phyloP scores from a whole-genome alignment of 1,140 invertebrate genomes.

The Pogonognathellus flavescens region DNA sequence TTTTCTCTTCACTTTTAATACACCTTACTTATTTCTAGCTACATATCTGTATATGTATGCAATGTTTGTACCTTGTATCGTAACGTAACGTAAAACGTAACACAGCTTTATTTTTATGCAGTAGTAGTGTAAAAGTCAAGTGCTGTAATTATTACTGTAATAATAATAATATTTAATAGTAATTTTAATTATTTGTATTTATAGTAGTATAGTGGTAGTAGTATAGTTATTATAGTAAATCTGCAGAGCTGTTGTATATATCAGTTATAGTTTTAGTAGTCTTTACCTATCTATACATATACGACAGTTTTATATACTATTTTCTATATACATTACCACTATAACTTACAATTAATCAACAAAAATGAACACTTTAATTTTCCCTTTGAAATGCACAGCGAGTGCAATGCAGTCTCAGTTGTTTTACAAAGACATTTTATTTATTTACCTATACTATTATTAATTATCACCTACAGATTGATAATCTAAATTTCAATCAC shows the following conservation, averaged over 20 bases:
- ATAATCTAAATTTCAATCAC: too few relatives aligned
- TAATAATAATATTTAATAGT: not conserved
- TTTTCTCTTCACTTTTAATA: not conserved
- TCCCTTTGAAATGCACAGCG: slow-evolving; percentile 43
- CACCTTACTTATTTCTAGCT: too few relatives aligned
- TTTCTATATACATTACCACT: not conserved
- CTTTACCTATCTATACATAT: not conserved
- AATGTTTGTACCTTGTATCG: slow-evolving; percentile 12
- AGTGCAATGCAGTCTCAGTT: slow-evolving; percentile 43
- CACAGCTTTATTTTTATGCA: not conserved
- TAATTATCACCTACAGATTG: not conserved
- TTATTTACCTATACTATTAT: not conserved
- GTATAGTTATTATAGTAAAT: not conserved
- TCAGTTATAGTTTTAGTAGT: not conserved
- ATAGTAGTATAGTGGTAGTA: not conserved
- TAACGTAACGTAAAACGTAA: not conserved
- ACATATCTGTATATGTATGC: too few relatives aligned
- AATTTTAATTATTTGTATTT: not conserved
- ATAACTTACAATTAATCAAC: slow-evolving; percentile 22
- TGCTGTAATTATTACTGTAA: slow-evolving; percentile 2
- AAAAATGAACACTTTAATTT: slow-evolving; percentile 51
- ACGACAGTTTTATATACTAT: too few relatives aligned
- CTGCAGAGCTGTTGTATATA: not conserved
- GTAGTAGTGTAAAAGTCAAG: not conserved
- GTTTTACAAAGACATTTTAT: slow-evolving; percentile 41